Conservation (phyloP, 2,797 vertebrate species). For the Spheniscus humboldti region DNA sequence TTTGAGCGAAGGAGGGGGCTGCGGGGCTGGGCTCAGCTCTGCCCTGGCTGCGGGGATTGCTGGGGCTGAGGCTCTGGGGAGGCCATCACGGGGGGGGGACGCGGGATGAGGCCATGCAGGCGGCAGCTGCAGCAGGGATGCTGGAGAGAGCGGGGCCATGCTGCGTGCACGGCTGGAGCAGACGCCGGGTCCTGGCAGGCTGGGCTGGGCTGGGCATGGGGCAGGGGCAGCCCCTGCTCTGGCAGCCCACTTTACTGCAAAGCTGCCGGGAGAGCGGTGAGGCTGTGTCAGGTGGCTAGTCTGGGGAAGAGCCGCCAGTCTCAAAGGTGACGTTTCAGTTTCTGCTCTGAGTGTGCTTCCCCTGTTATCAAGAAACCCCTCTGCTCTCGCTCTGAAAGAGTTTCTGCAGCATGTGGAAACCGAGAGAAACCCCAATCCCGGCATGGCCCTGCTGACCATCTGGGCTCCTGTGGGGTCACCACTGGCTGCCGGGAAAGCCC, state of each 20-base stretch:
- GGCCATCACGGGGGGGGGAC: fast-evolving
- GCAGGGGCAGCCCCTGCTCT: not conserved
- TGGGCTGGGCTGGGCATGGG: not conserved
- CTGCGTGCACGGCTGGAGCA: fast-evolving
- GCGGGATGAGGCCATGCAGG: fast-evolving
- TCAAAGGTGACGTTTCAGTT: not conserved
- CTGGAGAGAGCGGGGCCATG: fast-evolving
- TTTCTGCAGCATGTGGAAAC: not conserved
- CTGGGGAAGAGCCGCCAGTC: not conserved
- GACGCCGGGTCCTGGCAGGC: fast-evolving
- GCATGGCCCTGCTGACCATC: fast-evolving
- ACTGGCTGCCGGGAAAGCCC: not conserved
- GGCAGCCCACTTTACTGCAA: not conserved
- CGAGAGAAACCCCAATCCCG: not conserved
- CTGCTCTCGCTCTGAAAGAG: not conserved
- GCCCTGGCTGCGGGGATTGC: fast-evolving
- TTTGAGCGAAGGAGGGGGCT: not conserved
- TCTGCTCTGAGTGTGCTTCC: not conserved
- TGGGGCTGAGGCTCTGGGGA: not conserved
- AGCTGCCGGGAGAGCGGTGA: fast-evolving
- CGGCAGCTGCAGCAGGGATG: fast-evolving
- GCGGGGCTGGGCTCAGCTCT: not conserved
- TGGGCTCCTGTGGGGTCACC: not conserved
- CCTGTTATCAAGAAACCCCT: not conserved
- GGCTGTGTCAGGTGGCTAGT: fast-evolving